Evolutionary conservation across 2,113 vertebrate genomes (phyloP).

Genomic region (Urocolius indicus): DNA sequence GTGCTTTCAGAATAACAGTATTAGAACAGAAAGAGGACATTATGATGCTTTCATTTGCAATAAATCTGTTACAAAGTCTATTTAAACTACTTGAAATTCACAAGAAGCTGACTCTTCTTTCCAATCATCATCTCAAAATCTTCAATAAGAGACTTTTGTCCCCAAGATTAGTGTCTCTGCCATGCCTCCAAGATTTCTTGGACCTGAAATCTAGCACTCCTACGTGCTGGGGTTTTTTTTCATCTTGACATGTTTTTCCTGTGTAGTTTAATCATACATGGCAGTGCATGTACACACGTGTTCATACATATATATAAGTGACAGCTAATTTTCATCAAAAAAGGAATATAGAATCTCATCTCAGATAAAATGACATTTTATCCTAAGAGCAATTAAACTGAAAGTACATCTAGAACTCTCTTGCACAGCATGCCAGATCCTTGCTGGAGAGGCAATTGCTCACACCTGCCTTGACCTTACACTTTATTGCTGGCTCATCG

Average conservation of each 20-base stretch:
- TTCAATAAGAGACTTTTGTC: not conserved
- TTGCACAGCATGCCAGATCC: not conserved
- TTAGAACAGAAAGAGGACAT: not conserved
- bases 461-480: not conserved
- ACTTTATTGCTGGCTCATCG: fast-evolving
- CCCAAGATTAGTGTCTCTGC: not conserved
- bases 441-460: not conserved
- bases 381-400: not conserved
- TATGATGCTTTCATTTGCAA: not conserved
- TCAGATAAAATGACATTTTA: not conserved
- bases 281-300: not conserved
- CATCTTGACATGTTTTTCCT: not conserved
- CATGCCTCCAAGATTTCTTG: not conserved
- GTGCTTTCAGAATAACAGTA: not conserved
- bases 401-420: not conserved
- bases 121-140: not conserved
- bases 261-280: not conserved
- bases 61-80: not conserved
- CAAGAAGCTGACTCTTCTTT: not conserved
- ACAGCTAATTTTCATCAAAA: not conserved
- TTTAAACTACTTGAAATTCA: not conserved
- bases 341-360: not conserved
- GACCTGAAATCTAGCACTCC: not conserved
- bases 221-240: fast-evolving
- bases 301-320: fast-evolving